Evolutionary conservation across 2,797 vertebrate species (phyloP).

Genomic region (Aphelocoma californica): DNA sequence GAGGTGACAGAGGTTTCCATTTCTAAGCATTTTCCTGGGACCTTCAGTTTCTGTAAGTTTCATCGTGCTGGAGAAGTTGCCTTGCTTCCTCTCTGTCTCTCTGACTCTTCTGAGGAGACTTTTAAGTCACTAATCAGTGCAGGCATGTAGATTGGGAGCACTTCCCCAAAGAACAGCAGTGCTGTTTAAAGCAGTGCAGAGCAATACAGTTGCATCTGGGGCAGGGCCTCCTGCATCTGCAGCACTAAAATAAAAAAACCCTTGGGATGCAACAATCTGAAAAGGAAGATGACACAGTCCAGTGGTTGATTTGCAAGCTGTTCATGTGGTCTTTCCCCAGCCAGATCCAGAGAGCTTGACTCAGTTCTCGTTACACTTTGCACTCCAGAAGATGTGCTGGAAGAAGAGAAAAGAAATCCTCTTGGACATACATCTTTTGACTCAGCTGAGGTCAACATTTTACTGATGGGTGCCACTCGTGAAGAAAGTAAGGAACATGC

Average conservation of each 20-base stretch:
- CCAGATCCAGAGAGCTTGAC: not conserved
- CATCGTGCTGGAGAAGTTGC: rapidly evolving
- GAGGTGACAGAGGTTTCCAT: not conserved
- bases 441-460: not conserved
- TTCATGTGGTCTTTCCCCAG: not conserved
- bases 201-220: not conserved
- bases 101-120: not conserved
- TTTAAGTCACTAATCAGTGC: not conserved
- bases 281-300: not conserved
- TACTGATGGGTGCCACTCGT: not conserved
- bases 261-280: not conserved
- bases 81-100: not conserved
- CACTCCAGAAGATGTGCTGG: not conserved
- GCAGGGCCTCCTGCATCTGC: not conserved
- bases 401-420: not conserved
- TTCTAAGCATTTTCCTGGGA: not conserved
- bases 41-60: not conserved
- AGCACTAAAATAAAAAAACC: not conserved
- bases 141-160: rapidly evolving
- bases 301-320: not conserved
- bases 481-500: not conserved
- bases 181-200: not conserved
- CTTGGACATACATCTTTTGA: not conserved
- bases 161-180: not conserved
- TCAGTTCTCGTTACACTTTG: not conserved